Evolutionary conservation across 2,888 invertebrate species (phyloP).

Genomic region (Hemithea aestivaria): DNA sequence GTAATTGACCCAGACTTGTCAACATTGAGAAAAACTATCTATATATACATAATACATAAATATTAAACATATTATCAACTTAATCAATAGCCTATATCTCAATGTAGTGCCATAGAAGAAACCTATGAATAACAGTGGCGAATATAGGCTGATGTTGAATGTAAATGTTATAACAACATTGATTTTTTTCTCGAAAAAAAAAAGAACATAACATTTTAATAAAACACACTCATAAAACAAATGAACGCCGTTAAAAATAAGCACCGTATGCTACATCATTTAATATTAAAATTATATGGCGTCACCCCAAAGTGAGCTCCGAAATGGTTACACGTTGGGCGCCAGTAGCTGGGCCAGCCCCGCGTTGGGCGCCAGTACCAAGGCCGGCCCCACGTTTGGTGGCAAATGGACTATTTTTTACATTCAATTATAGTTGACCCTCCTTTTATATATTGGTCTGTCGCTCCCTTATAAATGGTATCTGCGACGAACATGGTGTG

Average conservation of each 20-base stretch:
- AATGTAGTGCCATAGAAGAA: too few species aligned
- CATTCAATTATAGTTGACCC: conserved; percentile 73
- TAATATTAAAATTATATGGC: conserved; percentile 68
- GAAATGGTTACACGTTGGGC: conserved; percentile 15
- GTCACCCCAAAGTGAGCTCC: conserved; percentile 24
- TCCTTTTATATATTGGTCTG: conserved; percentile 69
- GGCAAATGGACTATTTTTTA: conserved; percentile 67
- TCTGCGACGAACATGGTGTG: conserved; percentile 56
- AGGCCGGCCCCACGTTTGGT: conserved; percentile 38
- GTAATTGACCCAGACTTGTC: too few species aligned
- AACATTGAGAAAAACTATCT: too few species aligned
- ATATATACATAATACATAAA: too few species aligned
- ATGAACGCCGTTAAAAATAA: conserved; percentile 29
- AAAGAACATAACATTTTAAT: conserved; percentile 5
- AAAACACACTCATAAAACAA: conserved; percentile 18
- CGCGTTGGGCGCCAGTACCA: conserved; percentile 21
- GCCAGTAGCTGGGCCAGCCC: conserved; percentile 21
- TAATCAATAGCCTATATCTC: too few species aligned
- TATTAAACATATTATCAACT: too few species aligned
- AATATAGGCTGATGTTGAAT: too few species aligned
- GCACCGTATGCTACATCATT: conserved; percentile 55
- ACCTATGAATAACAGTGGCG: too few species aligned
- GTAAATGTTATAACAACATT: too few species aligned
- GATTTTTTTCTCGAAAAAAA: neutral
- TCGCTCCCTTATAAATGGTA: conserved; percentile 70